A percentile compares a stretch with the other conserved stretches of the same genome.
phyloP scores from a whole-genome alignment of 2,888 invertebrate species.

The Morpho deidamia region DNA sequence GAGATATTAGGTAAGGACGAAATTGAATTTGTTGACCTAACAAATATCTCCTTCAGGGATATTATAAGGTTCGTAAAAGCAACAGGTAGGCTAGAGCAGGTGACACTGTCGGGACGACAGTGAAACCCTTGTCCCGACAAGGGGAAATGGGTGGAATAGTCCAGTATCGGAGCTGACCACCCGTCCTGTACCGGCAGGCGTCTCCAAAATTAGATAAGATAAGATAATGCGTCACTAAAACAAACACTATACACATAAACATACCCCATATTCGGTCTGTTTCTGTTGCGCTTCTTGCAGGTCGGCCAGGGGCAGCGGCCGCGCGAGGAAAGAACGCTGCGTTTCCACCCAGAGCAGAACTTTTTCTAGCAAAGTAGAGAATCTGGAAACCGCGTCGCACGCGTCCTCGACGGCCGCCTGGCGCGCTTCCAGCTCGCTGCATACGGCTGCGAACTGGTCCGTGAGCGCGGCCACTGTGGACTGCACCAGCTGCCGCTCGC shows the following conservation, averaged over 20 bases:
- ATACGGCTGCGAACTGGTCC: conserved; percentile 88
- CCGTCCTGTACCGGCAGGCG: too few species aligned
- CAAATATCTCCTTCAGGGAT: too few species aligned
- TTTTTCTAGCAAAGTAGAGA: conserved; percentile 88
- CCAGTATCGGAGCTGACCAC: too few species aligned
- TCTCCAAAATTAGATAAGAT: too few species aligned
- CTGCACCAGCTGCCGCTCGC: conserved; percentile 86
- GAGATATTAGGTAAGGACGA: too few species aligned
- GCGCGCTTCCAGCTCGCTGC: conserved; percentile 88
- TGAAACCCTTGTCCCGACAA: too few species aligned
- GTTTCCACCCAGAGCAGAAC: conserved; percentile 91
- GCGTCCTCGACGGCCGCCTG: conserved; percentile 91
- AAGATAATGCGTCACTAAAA: background rate
- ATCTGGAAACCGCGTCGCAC: conserved; percentile 92
- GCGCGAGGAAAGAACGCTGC: conserved; percentile 87
- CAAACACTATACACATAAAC: background rate
- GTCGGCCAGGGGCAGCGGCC: conserved; percentile 87
- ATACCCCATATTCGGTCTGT: conserved; percentile 91
- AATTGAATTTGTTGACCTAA: too few species aligned
- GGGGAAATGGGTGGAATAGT: too few species aligned
- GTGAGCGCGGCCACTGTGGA: conserved; percentile 86
- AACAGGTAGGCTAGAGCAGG: too few species aligned
- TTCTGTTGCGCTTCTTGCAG: conserved; percentile 90
- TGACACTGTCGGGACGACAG: too few species aligned
- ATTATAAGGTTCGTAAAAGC: too few species aligned